Percentiles rank a stretch among this genome's conserved stretches.
These are phyloP conservation scores for Tyrophagus putrescentiae DNA, from an alignment of 1,140 invertebrate genomes.

Conservation along the genomic window DNA sequence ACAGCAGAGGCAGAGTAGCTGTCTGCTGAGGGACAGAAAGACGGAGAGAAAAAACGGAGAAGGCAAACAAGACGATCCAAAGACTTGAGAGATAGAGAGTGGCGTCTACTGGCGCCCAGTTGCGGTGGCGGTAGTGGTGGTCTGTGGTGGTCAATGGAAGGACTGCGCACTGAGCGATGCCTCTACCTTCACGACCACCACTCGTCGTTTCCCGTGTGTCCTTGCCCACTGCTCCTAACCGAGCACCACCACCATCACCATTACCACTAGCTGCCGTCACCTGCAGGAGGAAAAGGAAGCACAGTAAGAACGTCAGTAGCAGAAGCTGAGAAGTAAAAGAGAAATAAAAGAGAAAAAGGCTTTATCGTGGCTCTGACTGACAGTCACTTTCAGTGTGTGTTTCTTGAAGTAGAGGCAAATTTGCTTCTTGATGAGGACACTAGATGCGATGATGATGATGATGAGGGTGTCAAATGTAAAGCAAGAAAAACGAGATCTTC, in stretches of 20 bases:
- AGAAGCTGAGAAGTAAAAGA: too few species aligned
- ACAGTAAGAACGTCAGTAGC: neutral
- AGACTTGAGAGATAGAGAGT: too few species aligned
- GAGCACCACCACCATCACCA: neutral
- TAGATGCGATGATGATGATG: neutral
- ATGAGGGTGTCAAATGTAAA: slow-evolving; percentile 11
- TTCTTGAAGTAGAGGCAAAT: neutral
- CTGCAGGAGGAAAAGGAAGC: neutral
- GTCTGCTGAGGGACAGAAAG: too few species aligned
- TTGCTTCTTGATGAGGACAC: neutral
- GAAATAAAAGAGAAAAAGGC: too few species aligned
- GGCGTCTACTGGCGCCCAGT: too few species aligned
- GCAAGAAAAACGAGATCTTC: neutral
- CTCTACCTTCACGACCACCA: too few species aligned
- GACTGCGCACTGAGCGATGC: neutral
- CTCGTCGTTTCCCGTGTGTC: too few species aligned
- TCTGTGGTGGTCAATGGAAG: too few species aligned
- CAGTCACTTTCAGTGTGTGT: too few species aligned
- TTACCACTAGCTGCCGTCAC: neutral
- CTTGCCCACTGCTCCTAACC: too few species aligned
- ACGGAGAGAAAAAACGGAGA: neutral
- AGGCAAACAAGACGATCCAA: neutral
- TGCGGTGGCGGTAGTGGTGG: neutral
- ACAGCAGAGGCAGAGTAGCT: neutral
- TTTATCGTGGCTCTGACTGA: too few species aligned